Conservation (phyloP, 2,113 vertebrate species). For the Chrysemys picta region DNA sequence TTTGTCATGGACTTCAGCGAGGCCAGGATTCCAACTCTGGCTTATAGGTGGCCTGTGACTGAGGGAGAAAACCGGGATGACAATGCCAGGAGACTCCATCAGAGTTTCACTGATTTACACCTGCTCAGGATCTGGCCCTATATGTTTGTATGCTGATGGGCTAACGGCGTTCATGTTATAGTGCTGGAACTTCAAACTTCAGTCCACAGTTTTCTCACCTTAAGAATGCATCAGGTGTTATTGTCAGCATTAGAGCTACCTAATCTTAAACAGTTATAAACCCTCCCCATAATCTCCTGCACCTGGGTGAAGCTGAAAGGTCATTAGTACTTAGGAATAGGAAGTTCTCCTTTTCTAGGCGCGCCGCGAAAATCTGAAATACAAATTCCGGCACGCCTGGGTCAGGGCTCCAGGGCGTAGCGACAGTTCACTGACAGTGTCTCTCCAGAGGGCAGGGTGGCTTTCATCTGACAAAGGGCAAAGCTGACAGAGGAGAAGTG, state of each 20-base stretch:
- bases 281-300: background rate
- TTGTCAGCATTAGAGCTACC: background rate
- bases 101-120: background rate
- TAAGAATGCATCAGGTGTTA: background rate
- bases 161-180: background rate
- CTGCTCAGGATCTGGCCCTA: background rate
- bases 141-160: background rate
- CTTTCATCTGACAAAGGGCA: background rate
- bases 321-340: background rate
- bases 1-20: background rate
- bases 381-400: background rate
- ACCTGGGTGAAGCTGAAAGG: background rate
- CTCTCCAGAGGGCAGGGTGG: background rate
- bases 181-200: background rate
- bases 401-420: background rate
- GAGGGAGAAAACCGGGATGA: background rate
- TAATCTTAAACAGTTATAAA: background rate
- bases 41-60: background rate
- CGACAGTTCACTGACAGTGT: background rate
- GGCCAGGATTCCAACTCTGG: background rate
- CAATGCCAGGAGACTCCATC: background rate
- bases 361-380: background rate
- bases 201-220: background rate
- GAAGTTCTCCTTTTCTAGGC: background rate
- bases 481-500: background rate